Conservation (phyloP, 2,888 invertebrate genomes). For the Sarcophaga rosellei region DNA sequence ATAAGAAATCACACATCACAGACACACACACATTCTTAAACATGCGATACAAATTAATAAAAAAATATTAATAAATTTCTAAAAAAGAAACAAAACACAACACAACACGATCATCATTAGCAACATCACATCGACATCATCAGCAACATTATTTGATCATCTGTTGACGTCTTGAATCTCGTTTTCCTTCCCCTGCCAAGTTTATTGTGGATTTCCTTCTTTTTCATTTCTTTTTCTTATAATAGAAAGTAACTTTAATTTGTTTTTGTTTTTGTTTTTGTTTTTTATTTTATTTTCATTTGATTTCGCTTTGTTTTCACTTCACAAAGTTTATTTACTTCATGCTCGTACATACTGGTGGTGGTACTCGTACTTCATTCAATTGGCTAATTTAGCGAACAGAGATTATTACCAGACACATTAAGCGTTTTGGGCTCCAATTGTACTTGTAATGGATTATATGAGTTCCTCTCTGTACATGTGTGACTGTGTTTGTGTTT, state of each 20-base stretch:
- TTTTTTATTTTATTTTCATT: not conserved
- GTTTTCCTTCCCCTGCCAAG: too few species aligned
- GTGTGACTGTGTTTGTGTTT: too few species aligned
- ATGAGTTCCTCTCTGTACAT: not conserved
- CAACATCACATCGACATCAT: too few species aligned
- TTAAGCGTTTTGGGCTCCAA: slow-evolving; percentile 5
- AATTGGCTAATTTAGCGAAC: not conserved
- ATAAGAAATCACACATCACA: too few species aligned
- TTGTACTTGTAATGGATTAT: slow-evolving; percentile 28
- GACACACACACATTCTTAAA: too few species aligned
- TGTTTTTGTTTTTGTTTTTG: not conserved
- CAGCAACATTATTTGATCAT: too few species aligned
- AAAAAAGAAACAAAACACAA: too few species aligned
- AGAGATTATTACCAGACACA: not conserved
- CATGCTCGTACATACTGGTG: not conserved
- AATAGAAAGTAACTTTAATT: slow-evolving; percentile 54
- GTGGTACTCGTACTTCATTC: not conserved
- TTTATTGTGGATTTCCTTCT: too few species aligned
- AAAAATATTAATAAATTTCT: too few species aligned
- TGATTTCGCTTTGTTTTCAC: slow-evolving; percentile 46
- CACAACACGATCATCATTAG: too few species aligned
- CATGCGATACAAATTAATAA: too few species aligned
- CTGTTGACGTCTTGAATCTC: too few species aligned
- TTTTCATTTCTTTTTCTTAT: not conserved
- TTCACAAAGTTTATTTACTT: slow-evolving; percentile 62